Evolutionary conservation across 2,888 invertebrate species (phyloP), one percentile per base, ranked within the genome.

Genomic region (Corythucha ciliata): DNA sequence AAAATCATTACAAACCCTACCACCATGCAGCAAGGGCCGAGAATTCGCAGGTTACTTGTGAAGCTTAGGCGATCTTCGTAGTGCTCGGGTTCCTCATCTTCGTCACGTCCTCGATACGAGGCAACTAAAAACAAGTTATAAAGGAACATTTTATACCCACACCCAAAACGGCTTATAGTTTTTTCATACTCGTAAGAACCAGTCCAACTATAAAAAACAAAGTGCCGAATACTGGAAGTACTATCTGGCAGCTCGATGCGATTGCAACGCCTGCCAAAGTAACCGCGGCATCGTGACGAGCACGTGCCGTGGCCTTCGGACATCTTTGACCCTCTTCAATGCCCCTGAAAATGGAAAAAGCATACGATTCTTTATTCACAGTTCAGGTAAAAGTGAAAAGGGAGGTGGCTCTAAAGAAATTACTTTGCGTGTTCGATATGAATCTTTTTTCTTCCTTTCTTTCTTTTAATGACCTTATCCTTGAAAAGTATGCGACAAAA

Each of bases 211-310:
- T 74, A 68, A 83, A 75, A 66, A 83, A 84, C 53, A 84, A 73
- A 66, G 80, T 80, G 41, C 83, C 83, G 67, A 83, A 84, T 59
- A 81, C 80, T 24, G 83, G 83, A 58, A 84, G 72, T 55, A 82
- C 79, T 59, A 83, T 79, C 68, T 83, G 83, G 66, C 83, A 84
- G 69, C 82, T 83, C 59, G 82, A 81, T 29, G 82, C 82, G 36
- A 83, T 78, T 16, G 82, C 81, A 47, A 83, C 80, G 3, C 83
- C 83, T 10, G 83, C 82, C 36, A 83, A 81, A 67, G 82, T 79
- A 53, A 84, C 72, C 21, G 83, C 83, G 44, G 81, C 82, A 69
- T 83, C 83, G 58, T 83, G 81, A 57, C 80, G 75, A 47, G 81
- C 72, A 49, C 80, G 74, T 50, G 81, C 56, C 2, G 56, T 51